Evolutionary conservation across 2,888 invertebrate species (phyloP).

Genomic region (Dastarcus helophoroides): DNA sequence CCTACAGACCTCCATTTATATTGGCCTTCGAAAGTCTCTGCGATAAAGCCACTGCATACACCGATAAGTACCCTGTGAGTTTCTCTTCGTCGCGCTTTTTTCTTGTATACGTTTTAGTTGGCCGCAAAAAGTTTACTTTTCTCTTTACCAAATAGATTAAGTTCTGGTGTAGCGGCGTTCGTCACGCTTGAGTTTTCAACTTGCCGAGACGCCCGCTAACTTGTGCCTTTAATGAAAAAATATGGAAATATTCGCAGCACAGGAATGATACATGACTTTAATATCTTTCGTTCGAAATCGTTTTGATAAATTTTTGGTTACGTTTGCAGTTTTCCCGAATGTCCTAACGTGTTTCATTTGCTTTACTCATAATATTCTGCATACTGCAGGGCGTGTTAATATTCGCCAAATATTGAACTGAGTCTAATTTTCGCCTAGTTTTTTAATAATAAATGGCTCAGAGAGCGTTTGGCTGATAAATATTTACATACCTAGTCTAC

Average conservation of each 20-base stretch:
- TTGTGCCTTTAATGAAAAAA: conserved; percentile 3
- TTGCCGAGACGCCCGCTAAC: too few relatives aligned
- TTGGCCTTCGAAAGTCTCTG: conserved; percentile 15
- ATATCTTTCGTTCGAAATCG: conserved; percentile 13
- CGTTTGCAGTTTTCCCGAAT: too few relatives aligned
- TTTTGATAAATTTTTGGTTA: too few relatives aligned
- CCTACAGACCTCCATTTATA: conserved; percentile 24
- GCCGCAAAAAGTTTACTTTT: conserved; percentile 1
- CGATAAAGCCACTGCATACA: conserved; percentile 25
- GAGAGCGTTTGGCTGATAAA: too few relatives aligned
- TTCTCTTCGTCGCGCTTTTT: conserved; percentile 1
- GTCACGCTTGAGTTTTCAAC: background rate
- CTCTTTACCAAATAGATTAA: background rate
- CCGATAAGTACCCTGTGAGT: background rate
- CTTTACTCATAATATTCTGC: too few relatives aligned
- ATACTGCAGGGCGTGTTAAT: too few relatives aligned
- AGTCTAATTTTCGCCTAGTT: too few relatives aligned
- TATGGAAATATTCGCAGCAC: conserved; percentile 1
- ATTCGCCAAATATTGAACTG: too few relatives aligned
- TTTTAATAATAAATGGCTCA: too few relatives aligned
- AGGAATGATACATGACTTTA: conserved; percentile 14
- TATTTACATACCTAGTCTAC: too few relatives aligned
- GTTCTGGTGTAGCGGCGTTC: background rate
- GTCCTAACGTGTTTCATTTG: too few relatives aligned
- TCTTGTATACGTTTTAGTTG: background rate